Evolutionary conservation across 2,888 invertebrate genomes (phyloP).

Genomic region (Phalera bucephala): DNA sequence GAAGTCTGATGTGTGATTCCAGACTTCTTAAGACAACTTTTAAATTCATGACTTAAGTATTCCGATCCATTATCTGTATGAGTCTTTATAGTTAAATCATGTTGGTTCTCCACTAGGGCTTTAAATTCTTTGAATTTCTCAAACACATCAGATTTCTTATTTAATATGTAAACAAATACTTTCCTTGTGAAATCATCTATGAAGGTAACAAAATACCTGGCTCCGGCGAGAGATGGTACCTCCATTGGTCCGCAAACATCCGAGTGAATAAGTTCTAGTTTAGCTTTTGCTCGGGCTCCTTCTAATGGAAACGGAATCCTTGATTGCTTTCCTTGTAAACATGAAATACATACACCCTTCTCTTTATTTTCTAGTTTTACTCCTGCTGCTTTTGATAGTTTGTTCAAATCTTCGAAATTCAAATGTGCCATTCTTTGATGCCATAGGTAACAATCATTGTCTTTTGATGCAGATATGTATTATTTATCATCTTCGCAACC

Average conservation of each 20-base stretch:
- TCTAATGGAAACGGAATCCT: constrained; percentile 1
- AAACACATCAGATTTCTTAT: constrained; percentile 2
- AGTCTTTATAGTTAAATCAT: constrained; percentile 8
- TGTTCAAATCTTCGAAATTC: background rate
- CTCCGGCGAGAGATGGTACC: background rate
- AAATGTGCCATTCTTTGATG: constrained; percentile 1
- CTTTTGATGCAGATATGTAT: constrained; percentile 1
- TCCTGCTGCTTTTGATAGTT: background rate
- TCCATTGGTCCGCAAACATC: constrained; percentile 1
- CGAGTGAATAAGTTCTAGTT: constrained; percentile 1
- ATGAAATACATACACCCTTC: background rate
- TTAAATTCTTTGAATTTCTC: constrained; percentile 1
- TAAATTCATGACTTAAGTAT: constrained; percentile 15
- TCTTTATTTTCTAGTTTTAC: background rate
- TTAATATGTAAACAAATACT: background rate
- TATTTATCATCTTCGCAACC: constrained; percentile 1
- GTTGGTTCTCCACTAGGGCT: constrained; percentile 17
- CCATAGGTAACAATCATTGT: constrained; percentile 1
- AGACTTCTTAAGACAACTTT: constrained; percentile 6
- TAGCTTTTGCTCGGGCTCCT: background rate
- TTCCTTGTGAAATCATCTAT: background rate
- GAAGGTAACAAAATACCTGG: background rate
- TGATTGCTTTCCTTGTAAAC: constrained; percentile 1
- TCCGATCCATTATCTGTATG: constrained; percentile 19
- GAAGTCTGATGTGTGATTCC: constrained; percentile 28